Conservation (phyloP, 2,113 vertebrate genomes). For the Genyomyrus donnyi region DNA sequence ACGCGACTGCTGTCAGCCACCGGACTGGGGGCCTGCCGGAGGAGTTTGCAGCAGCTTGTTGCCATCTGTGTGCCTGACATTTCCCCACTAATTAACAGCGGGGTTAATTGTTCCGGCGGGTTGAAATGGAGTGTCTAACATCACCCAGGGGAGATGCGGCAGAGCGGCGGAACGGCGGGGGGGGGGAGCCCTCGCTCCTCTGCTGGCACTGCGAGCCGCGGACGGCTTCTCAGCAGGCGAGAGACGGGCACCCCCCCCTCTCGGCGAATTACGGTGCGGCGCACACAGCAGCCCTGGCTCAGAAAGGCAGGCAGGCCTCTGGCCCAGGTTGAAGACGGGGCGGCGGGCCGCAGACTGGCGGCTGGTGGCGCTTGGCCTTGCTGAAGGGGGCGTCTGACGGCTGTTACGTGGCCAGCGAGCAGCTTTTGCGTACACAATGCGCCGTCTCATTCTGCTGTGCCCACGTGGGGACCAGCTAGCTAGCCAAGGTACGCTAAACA, state of each 20-base stretch:
- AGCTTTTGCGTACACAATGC: background rate
- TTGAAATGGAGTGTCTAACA: conserved; percentile 84
- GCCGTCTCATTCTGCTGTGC: background rate
- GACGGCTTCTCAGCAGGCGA: background rate
- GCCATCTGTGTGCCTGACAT: conserved; percentile 79
- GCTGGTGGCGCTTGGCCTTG: background rate
- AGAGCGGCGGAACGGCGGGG: conserved; percentile 67
- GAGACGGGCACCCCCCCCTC: background rate
- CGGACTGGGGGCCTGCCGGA: conserved; percentile 66
- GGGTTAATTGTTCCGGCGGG: conserved; percentile 86
- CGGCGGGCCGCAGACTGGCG: background rate
- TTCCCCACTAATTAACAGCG: conserved; percentile 83
- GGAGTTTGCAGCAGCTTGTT: conserved; percentile 73
- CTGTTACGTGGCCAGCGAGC: background rate
- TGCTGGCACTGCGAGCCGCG: conserved; percentile 57
- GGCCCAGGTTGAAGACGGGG: too few species aligned
- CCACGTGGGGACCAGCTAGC: background rate
- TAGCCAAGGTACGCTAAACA: background rate
- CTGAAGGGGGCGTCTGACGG: background rate
- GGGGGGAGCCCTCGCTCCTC: conserved; percentile 43
- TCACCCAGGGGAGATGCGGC: conserved; percentile 73
- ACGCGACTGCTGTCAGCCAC: conserved; percentile 74
- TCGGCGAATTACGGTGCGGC: background rate
- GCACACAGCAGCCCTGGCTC: background rate
- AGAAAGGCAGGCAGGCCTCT: background rate